Conservation (phyloP, 2,113 vertebrate genomes). For the Siphamia tubifer region DNA sequence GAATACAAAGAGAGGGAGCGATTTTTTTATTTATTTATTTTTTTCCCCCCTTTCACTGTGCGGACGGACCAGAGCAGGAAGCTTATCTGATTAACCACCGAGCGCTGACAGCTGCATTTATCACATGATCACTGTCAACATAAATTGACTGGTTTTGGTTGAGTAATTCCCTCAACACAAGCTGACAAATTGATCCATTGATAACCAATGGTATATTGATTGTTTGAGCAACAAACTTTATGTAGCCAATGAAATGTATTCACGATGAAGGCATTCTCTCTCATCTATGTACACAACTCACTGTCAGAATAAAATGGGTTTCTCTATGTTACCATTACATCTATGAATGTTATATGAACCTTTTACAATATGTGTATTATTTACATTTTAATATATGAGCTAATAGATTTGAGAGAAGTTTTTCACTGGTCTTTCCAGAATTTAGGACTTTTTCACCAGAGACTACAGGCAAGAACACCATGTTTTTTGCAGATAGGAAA, state of each 20-base stretch:
- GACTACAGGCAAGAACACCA: too few relatives aligned
- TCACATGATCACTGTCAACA: background rate
- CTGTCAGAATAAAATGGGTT: too few relatives aligned
- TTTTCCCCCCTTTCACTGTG: background rate
- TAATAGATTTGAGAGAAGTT: too few relatives aligned
- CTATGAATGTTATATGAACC: too few relatives aligned
- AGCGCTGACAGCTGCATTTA: background rate
- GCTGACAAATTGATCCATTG: background rate
- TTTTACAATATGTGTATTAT: too few relatives aligned
- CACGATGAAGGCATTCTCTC: background rate
- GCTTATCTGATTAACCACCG: conserved; percentile 9
- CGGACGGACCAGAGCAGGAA: background rate
- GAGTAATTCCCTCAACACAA: background rate
- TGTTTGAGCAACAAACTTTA: background rate
- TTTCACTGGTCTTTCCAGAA: too few relatives aligned
- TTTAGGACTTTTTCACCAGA: too few relatives aligned
- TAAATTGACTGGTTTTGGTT: background rate
- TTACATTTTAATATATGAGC: too few relatives aligned
- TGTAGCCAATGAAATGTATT: background rate
- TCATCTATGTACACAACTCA: too few relatives aligned
- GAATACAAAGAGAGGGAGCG: background rate
- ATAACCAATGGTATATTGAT: background rate
- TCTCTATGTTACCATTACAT: too few relatives aligned
- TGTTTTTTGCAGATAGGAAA: too few relatives aligned
- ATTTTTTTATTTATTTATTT: background rate